Evolutionary conservation across 2,888 invertebrate species (phyloP).

Genomic region (Orthonevra nobilis): DNA sequence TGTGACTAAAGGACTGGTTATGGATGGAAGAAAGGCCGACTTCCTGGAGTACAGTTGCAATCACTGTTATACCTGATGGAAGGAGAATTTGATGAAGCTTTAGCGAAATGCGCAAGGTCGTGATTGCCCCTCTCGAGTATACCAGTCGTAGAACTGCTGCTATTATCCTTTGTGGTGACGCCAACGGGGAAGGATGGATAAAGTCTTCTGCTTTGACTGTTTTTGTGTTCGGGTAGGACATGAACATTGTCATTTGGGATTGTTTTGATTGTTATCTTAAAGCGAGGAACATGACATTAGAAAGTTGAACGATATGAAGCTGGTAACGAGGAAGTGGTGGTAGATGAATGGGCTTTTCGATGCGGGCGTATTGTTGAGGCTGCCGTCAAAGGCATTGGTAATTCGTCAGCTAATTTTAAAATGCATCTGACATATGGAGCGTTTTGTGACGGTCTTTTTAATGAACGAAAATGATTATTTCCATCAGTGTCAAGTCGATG

Average conservation of each 20-base stretch:
- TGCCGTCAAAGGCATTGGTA: constrained; percentile 7
- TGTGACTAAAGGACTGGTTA: constrained; percentile 49
- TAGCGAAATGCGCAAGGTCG: constrained; percentile 45
- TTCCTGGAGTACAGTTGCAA: constrained; percentile 24
- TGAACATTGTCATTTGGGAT: constrained; percentile 64
- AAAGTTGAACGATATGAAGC: constrained; percentile 57
- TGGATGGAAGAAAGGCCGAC: constrained; percentile 12
- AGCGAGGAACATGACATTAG: constrained; percentile 66
- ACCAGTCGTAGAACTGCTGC: constrained; percentile 7
- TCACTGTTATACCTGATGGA: constrained; percentile 18
- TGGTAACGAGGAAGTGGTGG: constrained; percentile 26
- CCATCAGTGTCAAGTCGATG: no score
- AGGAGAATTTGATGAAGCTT: constrained; percentile 44
- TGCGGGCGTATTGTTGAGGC: constrained; percentile 7
- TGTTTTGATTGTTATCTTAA: constrained; percentile 67
- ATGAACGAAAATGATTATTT: no score
- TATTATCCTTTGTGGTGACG: constrained; percentile 11
- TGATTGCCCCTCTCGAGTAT: constrained; percentile 26
- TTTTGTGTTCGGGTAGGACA: constrained; percentile 42
- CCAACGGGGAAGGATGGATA: constrained; percentile 10
- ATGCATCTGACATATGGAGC: no score
- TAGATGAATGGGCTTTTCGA: constrained; percentile 48
- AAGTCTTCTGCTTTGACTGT: constrained; percentile 9
- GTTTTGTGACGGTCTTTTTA: no score
- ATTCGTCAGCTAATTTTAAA: constrained; percentile 20